These are phyloP conservation scores for Collichthys lucidus DNA, from an alignment of 2,113 vertebrate genomes.

Conservation along the genomic window DNA sequence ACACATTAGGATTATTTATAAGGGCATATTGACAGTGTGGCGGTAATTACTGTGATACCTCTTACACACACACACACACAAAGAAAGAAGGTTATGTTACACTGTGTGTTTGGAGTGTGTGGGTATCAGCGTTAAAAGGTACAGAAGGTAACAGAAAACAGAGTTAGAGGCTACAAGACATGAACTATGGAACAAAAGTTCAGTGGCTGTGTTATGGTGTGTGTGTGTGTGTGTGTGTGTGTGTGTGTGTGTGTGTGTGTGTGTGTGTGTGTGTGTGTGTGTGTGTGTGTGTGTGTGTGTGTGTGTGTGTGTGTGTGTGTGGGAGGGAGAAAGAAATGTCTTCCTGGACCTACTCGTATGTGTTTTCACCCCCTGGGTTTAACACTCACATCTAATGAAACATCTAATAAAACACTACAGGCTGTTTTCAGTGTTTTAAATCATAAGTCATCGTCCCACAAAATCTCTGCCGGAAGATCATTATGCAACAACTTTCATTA, in stretches of 20 bases:
- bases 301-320: background rate
- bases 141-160: background rate
- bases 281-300: background rate
- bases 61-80: background rate
- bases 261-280: no score
- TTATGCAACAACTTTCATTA: background rate
- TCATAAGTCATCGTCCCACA: background rate
- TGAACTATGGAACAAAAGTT: background rate
- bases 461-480: background rate
- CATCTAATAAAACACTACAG: background rate
- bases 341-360: background rate
- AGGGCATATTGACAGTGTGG: background rate
- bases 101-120: background rate
- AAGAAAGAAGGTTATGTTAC: background rate
- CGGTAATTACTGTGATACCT: conserved; percentile 16
- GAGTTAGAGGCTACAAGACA: background rate
- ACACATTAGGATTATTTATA: background rate
- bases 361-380: background rate
- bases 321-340: background rate
- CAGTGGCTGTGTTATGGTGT: background rate
- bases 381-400: background rate
- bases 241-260: no score
- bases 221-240: no score
- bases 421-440: background rate
- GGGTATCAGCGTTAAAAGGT: background rate